A percentile compares a stretch with the other conserved stretches of the same genome.
Evolutionary conservation across 2,888 invertebrate genomes (phyloP).

Genomic region (Tipula unca): DNA sequence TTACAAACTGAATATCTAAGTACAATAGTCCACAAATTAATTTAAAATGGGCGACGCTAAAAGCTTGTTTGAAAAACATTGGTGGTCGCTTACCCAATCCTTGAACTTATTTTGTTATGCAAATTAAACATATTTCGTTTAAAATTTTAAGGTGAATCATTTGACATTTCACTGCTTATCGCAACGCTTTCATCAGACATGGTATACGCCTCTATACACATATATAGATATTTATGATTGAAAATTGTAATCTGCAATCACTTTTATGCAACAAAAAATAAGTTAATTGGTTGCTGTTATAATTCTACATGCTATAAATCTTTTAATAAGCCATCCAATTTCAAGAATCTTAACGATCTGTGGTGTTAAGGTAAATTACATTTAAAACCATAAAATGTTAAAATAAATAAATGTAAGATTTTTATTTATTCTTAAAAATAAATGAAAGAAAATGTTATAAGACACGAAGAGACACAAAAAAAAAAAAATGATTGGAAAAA

Average conservation of each 20-base stretch:
- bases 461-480: neutral
- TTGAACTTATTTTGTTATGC: neutral
- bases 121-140: no score
- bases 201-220: neutral
- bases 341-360: neutral
- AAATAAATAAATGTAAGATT: neutral
- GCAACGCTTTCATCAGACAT: no score
- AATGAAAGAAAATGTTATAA: neutral
- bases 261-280: neutral
- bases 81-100: no score
- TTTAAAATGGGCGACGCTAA: no score
- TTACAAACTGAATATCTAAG: no score
- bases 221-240: no score
- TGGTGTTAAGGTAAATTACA: neutral
- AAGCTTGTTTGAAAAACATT: no score
- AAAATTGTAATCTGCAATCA: neutral
- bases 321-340: neutral
- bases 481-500: neutral
- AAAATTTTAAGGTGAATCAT: no score
- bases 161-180: neutral
- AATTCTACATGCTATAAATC: neutral
- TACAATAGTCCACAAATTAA: no score
- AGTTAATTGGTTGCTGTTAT: neutral
- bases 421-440: neutral
- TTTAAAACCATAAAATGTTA: neutral